phyloP scores from a whole-genome alignment of 2,888 invertebrate genomes.

The Lasioglossum villosulum region DNA sequence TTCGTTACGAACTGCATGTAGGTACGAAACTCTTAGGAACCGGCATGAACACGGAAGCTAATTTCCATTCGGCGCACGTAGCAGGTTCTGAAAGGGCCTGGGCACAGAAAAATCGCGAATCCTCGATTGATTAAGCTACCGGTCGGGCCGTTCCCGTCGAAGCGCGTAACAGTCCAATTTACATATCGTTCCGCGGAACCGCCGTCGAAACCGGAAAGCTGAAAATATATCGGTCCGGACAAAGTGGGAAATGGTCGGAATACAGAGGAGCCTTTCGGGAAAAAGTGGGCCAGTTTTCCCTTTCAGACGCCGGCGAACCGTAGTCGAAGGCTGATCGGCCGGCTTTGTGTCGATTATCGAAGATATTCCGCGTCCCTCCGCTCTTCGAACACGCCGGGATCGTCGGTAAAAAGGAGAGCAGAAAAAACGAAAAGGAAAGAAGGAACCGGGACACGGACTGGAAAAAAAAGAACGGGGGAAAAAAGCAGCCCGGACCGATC shows the following conservation, averaged over 20 bases:
- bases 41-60: background rate
- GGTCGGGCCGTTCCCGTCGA: slow-evolving; percentile 27
- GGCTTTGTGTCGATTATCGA: slow-evolving; percentile 72
- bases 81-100: background rate
- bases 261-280: slow-evolving; percentile 21
- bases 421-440: slow-evolving; percentile 26
- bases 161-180: slow-evolving; percentile 53
- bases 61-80: background rate
- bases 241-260: slow-evolving; percentile 41
- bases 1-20: background rate
- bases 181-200: slow-evolving; percentile 47
- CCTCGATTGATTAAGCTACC: slow-evolving; percentile 4
- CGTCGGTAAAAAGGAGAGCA: slow-evolving; percentile 34
- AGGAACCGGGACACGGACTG: slow-evolving; percentile 6
- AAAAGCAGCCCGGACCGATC: slow-evolving; percentile 28
- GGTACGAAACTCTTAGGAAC: background rate
- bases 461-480: background rate
- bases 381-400: slow-evolving; percentile 33
- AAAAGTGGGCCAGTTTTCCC: slow-evolving; percentile 64
- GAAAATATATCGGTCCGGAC: slow-evolving; percentile 40
- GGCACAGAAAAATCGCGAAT: background rate
- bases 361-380: slow-evolving; percentile 65
- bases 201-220: slow-evolving; percentile 1
- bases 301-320: slow-evolving; percentile 63
- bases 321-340: slow-evolving; percentile 56